These are phyloP conservation scores for Diarsia rubi DNA, from an alignment of 2,888 invertebrate genomes.

Conservation along the genomic window DNA sequence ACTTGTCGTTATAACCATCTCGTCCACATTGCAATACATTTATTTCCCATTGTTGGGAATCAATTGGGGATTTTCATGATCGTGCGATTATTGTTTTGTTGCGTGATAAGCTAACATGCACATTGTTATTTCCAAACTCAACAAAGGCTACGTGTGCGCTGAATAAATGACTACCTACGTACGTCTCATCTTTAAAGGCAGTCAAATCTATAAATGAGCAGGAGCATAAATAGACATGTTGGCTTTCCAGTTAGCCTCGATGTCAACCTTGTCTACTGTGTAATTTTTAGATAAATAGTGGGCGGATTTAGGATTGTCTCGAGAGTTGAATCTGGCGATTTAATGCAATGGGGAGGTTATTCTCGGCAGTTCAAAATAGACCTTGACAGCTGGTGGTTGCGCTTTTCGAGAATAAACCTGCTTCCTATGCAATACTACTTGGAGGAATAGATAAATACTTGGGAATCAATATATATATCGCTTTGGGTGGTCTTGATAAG, in stretches of 20 bases:
- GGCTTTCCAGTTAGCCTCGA: background rate
- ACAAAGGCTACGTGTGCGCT: constrained; percentile 11
- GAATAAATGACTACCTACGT: background rate
- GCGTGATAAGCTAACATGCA: constrained; percentile 33
- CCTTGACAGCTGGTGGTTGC: constrained; percentile 41
- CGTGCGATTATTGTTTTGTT: constrained; percentile 27
- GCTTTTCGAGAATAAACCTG: constrained; percentile 34
- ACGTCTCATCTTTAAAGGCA: constrained; percentile 1
- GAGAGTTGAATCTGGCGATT: constrained; percentile 20
- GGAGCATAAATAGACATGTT: constrained; percentile 8
- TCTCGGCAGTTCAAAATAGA: constrained; percentile 54
- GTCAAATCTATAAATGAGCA: background rate
- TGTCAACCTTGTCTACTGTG: constrained; percentile 21
- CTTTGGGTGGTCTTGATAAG: constrained; percentile 24
- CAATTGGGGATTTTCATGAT: constrained; percentile 47
- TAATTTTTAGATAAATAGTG: constrained; percentile 24
- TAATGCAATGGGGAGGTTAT: constrained; percentile 48
- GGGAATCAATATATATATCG: constrained; percentile 23
- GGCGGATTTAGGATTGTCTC: constrained; percentile 35
- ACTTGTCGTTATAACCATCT: constrained; percentile 65
- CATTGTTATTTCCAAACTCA: constrained; percentile 1
- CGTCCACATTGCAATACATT: constrained; percentile 62
- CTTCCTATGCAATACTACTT: constrained; percentile 24
- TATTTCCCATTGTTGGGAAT: constrained; percentile 48
- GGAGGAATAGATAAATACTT: constrained; percentile 28